Evolutionary conservation across 1,140 invertebrate genomes (phyloP), one percentile per base, ranked within the genome.

Genomic region (Dolichoris vasculosae): DNA sequence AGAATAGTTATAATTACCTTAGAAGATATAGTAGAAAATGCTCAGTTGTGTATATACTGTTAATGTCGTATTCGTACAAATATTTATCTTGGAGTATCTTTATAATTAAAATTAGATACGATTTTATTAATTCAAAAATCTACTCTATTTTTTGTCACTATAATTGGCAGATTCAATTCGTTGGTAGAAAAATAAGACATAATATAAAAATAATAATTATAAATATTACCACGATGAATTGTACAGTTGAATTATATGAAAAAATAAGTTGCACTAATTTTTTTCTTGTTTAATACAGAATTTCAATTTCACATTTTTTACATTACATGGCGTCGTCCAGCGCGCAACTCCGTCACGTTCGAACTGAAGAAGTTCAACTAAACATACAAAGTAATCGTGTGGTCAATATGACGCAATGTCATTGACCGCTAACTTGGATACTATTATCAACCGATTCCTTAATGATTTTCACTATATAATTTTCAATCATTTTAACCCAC

Each of bases 371-470:
- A 69, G 59, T 48, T 59, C 6, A 69, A 26, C 11, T 11, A 30
- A 43, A 43, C 35, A 26, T 40, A 75, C 26, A 38, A 64, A 76
- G 40, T 30, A 48, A 73, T 82, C 73, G 46, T n/a, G 30, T 67
- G 63, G 23, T 38, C 46, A 51, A 69, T 40, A 59, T 84, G 76
- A 78, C 76, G 83, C 48, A 84, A 84, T 79, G 83, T 79, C 76
- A 79, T 79, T 84, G 83, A 84, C 83, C 83, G 83, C 76, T 79
- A 84, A 79, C 20, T 79, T 43, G 64, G 75, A 55, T 79, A 79
- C 63, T 46, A 77, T 84, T 84, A 84, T 23, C 38, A 48, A 23
- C 40, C 17, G n/a, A 40, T 81, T 81, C 64, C 43, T 51, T 69
- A 69, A 48, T 69, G n/a, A 80, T 51, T 8, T 51, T 64, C 59